Conservation (phyloP, 2,113 vertebrate species). For the Albula glossodonta region DNA sequence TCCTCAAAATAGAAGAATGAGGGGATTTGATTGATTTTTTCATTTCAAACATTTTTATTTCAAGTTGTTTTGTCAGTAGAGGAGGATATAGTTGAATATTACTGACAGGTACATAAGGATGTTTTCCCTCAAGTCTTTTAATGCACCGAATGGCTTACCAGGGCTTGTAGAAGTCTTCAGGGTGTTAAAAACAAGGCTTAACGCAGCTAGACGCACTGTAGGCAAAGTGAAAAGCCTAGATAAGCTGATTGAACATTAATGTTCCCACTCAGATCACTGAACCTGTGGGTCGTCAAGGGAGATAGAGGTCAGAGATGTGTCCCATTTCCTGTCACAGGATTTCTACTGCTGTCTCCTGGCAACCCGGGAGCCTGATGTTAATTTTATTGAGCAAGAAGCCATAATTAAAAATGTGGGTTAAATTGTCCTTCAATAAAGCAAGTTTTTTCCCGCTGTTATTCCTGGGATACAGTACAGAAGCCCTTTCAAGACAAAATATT, state of each 20-base stretch:
- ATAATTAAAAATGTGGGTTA: background rate
- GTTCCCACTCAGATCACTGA: too few species aligned
- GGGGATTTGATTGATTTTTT: too few species aligned
- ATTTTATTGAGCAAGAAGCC: background rate
- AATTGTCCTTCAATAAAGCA: background rate
- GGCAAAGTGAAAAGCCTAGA: too few species aligned
- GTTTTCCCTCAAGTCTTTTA: background rate
- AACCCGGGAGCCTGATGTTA: background rate
- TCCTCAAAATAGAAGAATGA: too few species aligned
- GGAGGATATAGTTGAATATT: too few species aligned
- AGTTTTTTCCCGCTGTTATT: background rate
- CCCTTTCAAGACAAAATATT: too few species aligned
- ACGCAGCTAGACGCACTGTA: background rate
- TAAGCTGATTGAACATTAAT: too few species aligned
- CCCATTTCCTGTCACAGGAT: background rate
- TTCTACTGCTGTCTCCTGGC: background rate
- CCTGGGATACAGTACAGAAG: background rate
- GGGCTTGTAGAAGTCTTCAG: background rate
- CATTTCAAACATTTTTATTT: too few species aligned
- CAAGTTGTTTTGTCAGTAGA: too few species aligned
- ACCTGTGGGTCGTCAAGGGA: too few species aligned
- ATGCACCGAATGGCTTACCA: background rate
- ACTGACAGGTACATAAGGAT: too few species aligned
- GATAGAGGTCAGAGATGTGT: too few species aligned
- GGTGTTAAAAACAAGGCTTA: background rate